phyloP scores from a whole-genome alignment of 2,113 vertebrate genomes.

The Myrmecobius fasciatus region DNA sequence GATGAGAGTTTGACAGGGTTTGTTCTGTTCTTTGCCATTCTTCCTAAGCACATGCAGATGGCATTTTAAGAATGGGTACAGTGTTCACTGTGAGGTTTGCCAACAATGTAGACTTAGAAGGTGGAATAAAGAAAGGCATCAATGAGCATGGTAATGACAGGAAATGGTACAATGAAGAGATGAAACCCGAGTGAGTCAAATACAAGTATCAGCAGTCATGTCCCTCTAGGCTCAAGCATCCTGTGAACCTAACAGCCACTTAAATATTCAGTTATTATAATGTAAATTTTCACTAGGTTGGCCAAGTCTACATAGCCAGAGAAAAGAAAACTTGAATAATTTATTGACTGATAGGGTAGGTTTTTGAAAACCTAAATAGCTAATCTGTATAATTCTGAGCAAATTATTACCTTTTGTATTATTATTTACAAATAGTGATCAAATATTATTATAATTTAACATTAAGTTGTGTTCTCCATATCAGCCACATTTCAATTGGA shows the following conservation, averaged over 20 bases:
- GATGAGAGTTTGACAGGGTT: conserved; percentile 72
- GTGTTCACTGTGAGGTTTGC: conserved; percentile 70
- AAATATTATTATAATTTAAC: conserved; percentile 10
- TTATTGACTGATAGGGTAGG: conserved; percentile 13
- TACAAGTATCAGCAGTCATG: conserved; percentile 45
- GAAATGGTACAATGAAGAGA: conserved; percentile 65
- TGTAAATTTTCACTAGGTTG: conserved; percentile 51
- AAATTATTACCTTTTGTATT: conserved; percentile 53
- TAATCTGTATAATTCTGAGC: conserved; percentile 32
- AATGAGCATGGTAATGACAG: conserved; percentile 70
- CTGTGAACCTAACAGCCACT: conserved; percentile 50
- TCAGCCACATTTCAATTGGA: conserved; percentile 13
- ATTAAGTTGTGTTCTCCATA: not conserved
- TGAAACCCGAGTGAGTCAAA: conserved; percentile 50
- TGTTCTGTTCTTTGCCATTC: conserved; percentile 75
- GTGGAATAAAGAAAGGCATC: conserved; percentile 73
- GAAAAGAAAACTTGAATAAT: conserved; percentile 7
- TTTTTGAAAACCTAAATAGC: conserved; percentile 25
- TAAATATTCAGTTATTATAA: conserved; percentile 54
- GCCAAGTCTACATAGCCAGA: not conserved
- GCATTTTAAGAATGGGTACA: conserved; percentile 74
- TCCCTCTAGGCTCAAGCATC: conserved; percentile 14
- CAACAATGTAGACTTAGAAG: conserved; percentile 76
- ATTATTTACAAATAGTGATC: conserved; percentile 43
- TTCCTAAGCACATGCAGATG: conserved; percentile 77